A percentile compares a stretch with the other conserved stretches of the same genome.
phyloP scores from a whole-genome alignment of 2,113 vertebrate species.

The Hemiprocne comata region DNA sequence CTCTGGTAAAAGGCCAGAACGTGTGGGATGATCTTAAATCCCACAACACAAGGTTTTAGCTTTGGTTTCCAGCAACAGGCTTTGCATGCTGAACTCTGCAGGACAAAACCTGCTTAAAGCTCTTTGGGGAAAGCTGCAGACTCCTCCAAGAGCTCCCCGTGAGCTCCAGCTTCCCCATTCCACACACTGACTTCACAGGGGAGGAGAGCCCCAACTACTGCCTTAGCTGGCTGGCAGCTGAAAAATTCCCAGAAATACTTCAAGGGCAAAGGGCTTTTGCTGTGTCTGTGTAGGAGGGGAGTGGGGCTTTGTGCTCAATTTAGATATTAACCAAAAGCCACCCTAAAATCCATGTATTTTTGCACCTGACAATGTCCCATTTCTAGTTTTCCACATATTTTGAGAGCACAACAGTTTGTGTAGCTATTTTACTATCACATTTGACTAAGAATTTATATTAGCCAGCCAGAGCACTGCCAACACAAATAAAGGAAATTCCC shows the following conservation, averaged over 20 bases:
- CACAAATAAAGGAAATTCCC: slow-evolving; percentile 43
- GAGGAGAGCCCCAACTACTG: neutral
- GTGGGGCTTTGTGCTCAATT: neutral
- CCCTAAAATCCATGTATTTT: neutral
- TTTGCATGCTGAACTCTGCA: neutral
- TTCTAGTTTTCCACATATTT: neutral
- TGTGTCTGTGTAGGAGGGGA: neutral
- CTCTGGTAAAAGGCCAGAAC: neutral
- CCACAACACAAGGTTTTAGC: neutral
- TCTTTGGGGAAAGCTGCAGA: neutral
- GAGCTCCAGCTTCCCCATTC: neutral
- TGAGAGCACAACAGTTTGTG: neutral
- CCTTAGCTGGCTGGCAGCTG: neutral
- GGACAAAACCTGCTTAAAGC: neutral
- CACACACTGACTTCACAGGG: fast-evolving
- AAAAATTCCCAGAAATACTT: neutral
- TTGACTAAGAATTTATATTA: slow-evolving; percentile 7
- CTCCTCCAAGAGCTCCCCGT: neutral
- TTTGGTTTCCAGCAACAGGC: neutral
- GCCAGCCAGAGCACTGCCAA: slow-evolving; percentile 65
- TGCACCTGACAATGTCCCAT: neutral
- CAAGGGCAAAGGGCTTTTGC: neutral
- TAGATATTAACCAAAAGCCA: neutral
- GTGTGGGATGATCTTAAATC: neutral
- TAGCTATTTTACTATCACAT: neutral